A percentile compares a stretch with the other conserved stretches of the same genome.
phyloP scores from a whole-genome alignment of 2,888 invertebrate species.

The Augochlorella aurata region DNA sequence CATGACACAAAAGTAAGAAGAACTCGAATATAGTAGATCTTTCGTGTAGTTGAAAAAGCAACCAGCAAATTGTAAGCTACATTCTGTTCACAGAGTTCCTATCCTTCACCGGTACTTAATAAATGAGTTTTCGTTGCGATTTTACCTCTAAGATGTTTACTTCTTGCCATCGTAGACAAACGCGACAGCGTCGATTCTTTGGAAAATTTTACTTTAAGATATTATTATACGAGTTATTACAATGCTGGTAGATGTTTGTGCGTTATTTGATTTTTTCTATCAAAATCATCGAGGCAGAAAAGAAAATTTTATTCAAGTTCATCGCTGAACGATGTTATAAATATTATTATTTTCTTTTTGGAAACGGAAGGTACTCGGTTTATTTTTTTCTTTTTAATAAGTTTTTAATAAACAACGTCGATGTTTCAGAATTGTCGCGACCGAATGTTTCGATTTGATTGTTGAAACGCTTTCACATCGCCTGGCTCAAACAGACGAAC shows the following conservation, averaged over 20 bases:
- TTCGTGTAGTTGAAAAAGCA: not conserved
- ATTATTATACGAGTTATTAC: not conserved
- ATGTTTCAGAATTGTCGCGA: constrained; percentile 19
- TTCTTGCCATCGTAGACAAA: not conserved
- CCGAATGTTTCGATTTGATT: constrained; percentile 43
- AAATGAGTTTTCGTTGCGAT: not conserved
- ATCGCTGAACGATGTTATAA: too few relatives aligned
- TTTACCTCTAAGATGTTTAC: not conserved
- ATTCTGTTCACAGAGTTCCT: not conserved
- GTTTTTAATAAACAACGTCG: too few relatives aligned
- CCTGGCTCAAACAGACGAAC: constrained; percentile 53
- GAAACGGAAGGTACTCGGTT: not conserved
- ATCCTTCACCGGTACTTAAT: not conserved
- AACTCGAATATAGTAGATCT: not conserved
- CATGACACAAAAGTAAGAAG: not conserved
- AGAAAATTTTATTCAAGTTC: too few relatives aligned
- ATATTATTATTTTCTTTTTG: too few relatives aligned
- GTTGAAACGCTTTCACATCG: constrained; percentile 41
- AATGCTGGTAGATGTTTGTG: not conserved
- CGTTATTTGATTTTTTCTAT: not conserved
- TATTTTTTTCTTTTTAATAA: not conserved
- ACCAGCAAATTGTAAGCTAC: not conserved
- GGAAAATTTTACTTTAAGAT: not conserved
- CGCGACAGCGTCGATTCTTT: not conserved
- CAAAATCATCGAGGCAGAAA: not conserved